Conservation (phyloP, 37 sponge, comb jelly and placozoan genomes). For the Agelas oroides region DNA sequence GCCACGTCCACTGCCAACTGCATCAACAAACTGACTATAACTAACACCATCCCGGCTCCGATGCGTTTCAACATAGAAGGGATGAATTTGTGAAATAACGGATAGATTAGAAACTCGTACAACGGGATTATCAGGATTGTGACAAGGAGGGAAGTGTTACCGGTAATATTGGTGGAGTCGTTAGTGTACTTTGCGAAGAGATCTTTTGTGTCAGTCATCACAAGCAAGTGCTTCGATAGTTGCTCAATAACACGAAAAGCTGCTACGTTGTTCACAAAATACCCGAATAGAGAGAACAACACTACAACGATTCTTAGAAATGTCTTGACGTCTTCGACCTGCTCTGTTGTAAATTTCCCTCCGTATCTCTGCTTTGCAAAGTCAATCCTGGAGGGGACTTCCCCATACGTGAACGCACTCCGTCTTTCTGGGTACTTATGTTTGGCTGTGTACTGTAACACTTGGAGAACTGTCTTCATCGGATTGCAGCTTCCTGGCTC, state of each 20-base stretch:
- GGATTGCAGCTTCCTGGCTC: not conserved
- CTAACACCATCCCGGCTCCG: not conserved
- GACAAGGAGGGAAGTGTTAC: not conserved
- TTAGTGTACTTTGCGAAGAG: not conserved
- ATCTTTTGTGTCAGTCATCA: too few relatives aligned
- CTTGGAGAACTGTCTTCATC: not conserved
- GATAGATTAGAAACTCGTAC: not conserved
- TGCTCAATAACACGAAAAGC: too few relatives aligned
- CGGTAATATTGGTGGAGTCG: not conserved
- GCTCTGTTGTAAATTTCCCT: not conserved
- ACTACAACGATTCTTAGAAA: not conserved
- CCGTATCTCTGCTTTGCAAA: not conserved
- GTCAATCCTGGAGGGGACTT: not conserved
- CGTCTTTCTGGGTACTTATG: not conserved
- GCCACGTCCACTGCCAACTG: too few relatives aligned
- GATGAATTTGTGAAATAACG: not conserved
- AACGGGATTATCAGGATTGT: not conserved
- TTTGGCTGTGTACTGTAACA: not conserved
- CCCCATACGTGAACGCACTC: constrained; percentile 2
- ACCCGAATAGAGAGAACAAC: not conserved
- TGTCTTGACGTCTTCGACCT: not conserved
- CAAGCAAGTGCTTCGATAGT: too few relatives aligned
- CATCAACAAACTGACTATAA: not conserved
- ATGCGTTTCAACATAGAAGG: constrained; percentile 6
- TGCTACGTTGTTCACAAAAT: too few relatives aligned